Base-by-base conservation (phyloP, 2,888 invertebrate genomes). In the Perithous albicinctus region DNA sequence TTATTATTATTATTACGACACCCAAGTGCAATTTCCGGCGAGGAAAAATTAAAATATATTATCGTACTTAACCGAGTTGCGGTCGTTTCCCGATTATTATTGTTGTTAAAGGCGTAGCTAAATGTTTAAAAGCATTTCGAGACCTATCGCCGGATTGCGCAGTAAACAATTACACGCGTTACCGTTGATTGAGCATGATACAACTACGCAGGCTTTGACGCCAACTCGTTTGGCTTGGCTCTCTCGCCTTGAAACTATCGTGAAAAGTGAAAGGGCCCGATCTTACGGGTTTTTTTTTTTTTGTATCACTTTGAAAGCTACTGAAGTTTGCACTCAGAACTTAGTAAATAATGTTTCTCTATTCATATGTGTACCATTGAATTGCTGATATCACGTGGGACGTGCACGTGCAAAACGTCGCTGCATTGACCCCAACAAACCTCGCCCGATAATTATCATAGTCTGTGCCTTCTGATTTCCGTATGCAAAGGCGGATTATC, bases 251-350 rank as follows among this genome's bases (percentile, higher is more conserved):
- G 89, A 63, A 46, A 86, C 81, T 82, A 85, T 72, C 70, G 70
- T 15, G 79, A 86, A 87, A 90, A 90, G 90, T 90, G 90, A 91
- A 90, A 90, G 90, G 90, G 85, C 85, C 85, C 82, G 84, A 54
- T 82, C 83, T n/a, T 81, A 35, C 26, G 26, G 41, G 59, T 51
- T 63, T 73, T 35, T 26, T 66, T 51, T 63, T 73, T 35, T 26
- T 35, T 54, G n/a, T 10, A 54, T 67, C 23, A 15, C 51, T 67
- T 64, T 26, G 18, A 59, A 78, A 76, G 61, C 48, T 61, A 63
- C 61, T 35, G 70, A 18, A 8, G 6, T 35, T 48, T 61, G 64
- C 56, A 63, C 48, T 66, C 51, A 59, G 56, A 56, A 18, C n/a
- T 15, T 26, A n/a, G n/a, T 43, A n/a, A n/a, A 23, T 12, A 38